phyloP scores from a whole-genome alignment of 2,888 invertebrate genomes.

The Julus scandinavius region DNA sequence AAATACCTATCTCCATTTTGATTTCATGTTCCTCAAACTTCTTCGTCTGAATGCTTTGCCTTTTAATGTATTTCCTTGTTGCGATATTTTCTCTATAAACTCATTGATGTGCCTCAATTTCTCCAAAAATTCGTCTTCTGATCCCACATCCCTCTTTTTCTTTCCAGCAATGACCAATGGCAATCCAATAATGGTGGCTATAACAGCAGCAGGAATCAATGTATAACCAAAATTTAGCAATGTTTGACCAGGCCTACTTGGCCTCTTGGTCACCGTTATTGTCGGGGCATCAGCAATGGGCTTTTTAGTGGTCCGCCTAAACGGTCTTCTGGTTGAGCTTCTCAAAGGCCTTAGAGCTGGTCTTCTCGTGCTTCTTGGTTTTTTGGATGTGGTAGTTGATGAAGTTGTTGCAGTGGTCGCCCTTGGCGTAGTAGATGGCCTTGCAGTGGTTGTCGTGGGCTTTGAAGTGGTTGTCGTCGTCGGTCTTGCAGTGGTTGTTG shows the following conservation, averaged over 20 bases:
- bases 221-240: conserved; percentile 41
- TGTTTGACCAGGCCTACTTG: conserved; percentile 35
- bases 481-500: neutral
- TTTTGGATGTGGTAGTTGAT: neutral
- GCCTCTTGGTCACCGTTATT: conserved; percentile 40
- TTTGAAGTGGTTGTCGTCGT: conserved; percentile 30
- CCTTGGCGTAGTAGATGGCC: neutral
- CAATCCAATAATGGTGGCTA: conserved; percentile 52
- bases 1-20: neutral
- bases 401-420: neutral
- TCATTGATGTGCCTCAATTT: neutral
- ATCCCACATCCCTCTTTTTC: conserved; percentile 49
- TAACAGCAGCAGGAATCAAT: conserved; percentile 53
- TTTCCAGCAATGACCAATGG: conserved; percentile 49
- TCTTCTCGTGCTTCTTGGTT: conserved; percentile 35
- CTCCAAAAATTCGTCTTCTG: neutral
- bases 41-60: neutral
- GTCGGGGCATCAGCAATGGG: conserved; percentile 19
- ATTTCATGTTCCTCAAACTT: neutral
- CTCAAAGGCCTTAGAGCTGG: conserved; percentile 1
- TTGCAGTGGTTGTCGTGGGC: neutral
- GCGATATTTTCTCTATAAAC: neutral
- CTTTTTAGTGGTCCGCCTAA: conserved; percentile 21
- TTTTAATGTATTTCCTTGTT: neutral
- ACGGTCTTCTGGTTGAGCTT: conserved; percentile 41